Base-by-base conservation (phyloP, 2,888 invertebrate genomes). In the Calameuta pallipes region DNA sequence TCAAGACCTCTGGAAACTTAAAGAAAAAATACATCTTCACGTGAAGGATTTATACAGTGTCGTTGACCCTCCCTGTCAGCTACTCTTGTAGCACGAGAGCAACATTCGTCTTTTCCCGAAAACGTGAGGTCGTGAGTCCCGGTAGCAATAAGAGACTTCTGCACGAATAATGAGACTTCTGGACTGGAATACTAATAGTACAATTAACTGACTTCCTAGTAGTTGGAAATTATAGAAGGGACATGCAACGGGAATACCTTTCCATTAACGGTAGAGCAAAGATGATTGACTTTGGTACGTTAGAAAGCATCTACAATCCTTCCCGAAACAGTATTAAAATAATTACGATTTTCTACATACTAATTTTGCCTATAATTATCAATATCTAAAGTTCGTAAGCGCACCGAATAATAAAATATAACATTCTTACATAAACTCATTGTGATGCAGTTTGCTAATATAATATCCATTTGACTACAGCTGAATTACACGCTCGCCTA, bases 81-180 rank as follows among this genome's bases (percentile, higher is more conserved):
- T 33, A 70, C 70, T 30, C 70, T 33, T 34, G 73, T 75, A 56
- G 78, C 78, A 78, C 75, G 75, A 78, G 75, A 78, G 71, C 69
- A 41, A 76, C 76, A 76, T 78, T 78, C 76, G 75, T 76, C 76
- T 76, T 78, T 73, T 36, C 75, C 30, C 76, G 33, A 76, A 73
- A 75, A 76, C 76, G 73, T 76, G 78, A 76, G 71, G 73, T 68
- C 71, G 75, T 73, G 76, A 37, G 15, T 33, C 76, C 69, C 71
- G 75, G 71, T 78, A 78, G 78, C 78, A 78, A 78, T 78, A 78
- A 78, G 78, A 78, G 75, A 41, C 78, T 69, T n/a, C 78, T 75
- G 75, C 78, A 78, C 78, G 71, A 78, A 75, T 78, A 78, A 78
- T 78, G 75, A 78, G 69, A 56, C 75, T 69, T 75, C n/a, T 70